Percentiles rank a stretch among this genome's conserved stretches.
These are phyloP conservation scores for Chloroceryle inda DNA, from an alignment of 2,797 vertebrate genomes.

Conservation along the genomic window DNA sequence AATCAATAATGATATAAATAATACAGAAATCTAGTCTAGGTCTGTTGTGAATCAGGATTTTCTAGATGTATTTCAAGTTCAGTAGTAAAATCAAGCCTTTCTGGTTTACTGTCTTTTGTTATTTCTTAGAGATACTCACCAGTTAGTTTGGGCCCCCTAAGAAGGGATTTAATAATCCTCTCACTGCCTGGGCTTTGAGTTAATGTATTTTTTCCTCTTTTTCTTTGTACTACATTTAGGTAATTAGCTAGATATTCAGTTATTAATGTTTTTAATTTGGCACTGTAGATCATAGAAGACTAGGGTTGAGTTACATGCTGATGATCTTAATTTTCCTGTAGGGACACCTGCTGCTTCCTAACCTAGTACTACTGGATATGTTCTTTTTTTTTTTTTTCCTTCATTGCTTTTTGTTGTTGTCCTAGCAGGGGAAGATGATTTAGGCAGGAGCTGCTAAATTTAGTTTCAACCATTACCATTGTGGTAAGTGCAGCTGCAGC, in stretches of 20 bases:
- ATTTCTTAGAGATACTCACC: neutral
- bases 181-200: neutral
- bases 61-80: neutral
- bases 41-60: neutral
- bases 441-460: slow-evolving; percentile 26
- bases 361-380: neutral
- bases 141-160: neutral
- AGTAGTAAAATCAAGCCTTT: neutral
- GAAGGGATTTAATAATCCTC: neutral
- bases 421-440: neutral
- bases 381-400: neutral
- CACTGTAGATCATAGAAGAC: neutral
- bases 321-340: neutral
- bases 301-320: neutral
- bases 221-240: neutral
- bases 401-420: neutral
- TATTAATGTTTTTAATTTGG: neutral
- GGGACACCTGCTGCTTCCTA: neutral
- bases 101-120: neutral
- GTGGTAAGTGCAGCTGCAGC: neutral
- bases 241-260: neutral
- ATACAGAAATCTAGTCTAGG: neutral
- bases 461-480: neutral
- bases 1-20: neutral
- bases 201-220: neutral